Conservation (phyloP, 2,888 invertebrate genomes). For the Norana najaformis region DNA sequence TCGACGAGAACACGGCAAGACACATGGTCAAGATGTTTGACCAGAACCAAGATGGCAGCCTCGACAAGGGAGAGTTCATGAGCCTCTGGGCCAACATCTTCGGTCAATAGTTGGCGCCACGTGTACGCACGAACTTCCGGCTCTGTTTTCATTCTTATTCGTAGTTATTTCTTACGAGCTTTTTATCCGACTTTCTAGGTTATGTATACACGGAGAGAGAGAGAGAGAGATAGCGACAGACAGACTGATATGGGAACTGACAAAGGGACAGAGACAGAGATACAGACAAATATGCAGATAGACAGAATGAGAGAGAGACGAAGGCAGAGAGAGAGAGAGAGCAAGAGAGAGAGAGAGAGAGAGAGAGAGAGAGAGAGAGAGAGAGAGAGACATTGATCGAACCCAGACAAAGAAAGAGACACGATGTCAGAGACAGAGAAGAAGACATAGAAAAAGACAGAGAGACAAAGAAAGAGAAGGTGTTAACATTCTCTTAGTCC, state of each 20-base stretch:
- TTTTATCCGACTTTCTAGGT: not conserved
- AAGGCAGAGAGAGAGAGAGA: not conserved
- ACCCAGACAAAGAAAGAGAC: not conserved
- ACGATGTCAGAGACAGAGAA: not conserved
- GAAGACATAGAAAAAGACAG: no score
- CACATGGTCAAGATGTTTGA: conserved; percentile 47
- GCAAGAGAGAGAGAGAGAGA: not conserved
- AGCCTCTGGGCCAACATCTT: conserved; percentile 48
- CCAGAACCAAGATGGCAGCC: conserved; percentile 45
- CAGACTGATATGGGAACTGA: not conserved
- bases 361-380: not conserved
- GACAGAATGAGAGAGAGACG: not conserved
- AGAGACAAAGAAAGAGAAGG: not conserved
- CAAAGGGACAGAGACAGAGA: not conserved
- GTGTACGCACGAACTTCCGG: not conserved
- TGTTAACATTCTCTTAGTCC: not conserved
- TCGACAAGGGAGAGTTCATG: conserved; percentile 48
- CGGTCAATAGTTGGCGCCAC: conserved; percentile 29
- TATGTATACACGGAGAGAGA: not conserved
- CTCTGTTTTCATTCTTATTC: not conserved
- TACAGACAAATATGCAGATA: no score
- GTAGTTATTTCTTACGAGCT: not conserved
- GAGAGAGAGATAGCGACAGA: not conserved
- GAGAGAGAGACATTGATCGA: not conserved
- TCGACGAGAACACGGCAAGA: conserved; percentile 42